Evolutionary conservation across 2,888 invertebrate genomes (phyloP), one percentile per base, ranked within the genome.

Genomic region (Apamea anceps): DNA sequence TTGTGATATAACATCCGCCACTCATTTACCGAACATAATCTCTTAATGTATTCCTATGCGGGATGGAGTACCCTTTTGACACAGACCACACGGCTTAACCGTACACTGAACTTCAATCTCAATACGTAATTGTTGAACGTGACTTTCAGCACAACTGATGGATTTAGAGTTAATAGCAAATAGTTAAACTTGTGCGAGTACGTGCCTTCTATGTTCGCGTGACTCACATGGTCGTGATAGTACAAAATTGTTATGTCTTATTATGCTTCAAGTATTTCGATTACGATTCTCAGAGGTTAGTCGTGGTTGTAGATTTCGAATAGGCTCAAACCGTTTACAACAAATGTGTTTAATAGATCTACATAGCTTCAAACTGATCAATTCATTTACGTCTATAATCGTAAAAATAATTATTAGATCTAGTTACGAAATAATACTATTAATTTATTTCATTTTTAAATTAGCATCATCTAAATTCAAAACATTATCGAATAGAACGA

Each of bases 71-170:
- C n/a, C 51, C 45, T 73, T 57, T 63, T 67, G 45, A 77, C 42
- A n/a, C 10, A 74, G 57, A 78, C 75, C 75, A 86, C 75, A 72
- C 37, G 25, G 62, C n/a, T 73, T 78, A 81, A 67, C 83, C 62
- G 85, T 78, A 86, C 72, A 82, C 72, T 86, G 78, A 83, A 85
- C 79, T 85, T 71, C 77, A 87, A 88, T 88, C 85, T 86, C 78
- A 83, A 85, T 88, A 87, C 79, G 85, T 85, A 88, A 85, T 85
- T 74, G 88, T 88, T 83, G 83, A 85, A 88, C 81, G 80, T 87
- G 87, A 85, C 89, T 88, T 85, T 81, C 75, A 76, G 77, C 67
- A 74, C 60, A 72, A 79, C 67, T 80, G 82, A 74, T 77, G 83
- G 86, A 75, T 83, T 77, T 80, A 57, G 70, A 87, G 80, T 82